phyloP scores from a whole-genome alignment of 2,113 vertebrate genomes.

The Phyllopteryx taeniolatus region DNA sequence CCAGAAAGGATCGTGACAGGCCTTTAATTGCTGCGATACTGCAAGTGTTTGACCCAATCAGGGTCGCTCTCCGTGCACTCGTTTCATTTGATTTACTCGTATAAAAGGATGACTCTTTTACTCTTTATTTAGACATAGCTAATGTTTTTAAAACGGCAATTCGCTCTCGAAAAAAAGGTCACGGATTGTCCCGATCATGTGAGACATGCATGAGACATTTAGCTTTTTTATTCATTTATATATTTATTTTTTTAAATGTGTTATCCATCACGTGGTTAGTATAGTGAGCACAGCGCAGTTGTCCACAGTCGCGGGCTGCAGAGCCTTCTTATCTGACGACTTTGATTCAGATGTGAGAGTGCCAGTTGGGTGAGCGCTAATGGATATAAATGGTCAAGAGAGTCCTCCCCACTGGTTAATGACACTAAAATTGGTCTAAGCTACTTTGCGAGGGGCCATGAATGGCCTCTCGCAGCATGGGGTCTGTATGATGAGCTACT shows the following conservation, averaged over 20 bases:
- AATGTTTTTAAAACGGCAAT: neutral
- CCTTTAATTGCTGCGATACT: constrained; percentile 74
- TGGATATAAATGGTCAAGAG: constrained; percentile 69
- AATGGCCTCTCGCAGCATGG: constrained; percentile 71
- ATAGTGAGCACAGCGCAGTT: neutral
- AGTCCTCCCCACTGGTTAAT: constrained; percentile 78
- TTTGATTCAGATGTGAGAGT: constrained; percentile 31
- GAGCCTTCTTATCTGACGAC: neutral
- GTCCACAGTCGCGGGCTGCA: neutral
- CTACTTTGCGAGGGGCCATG: constrained; percentile 73
- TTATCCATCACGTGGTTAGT: neutral
- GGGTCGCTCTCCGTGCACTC: neutral
- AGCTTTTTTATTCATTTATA: too few species aligned
- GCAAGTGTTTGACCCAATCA: constrained; percentile 54
- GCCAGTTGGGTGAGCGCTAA: constrained; percentile 51
- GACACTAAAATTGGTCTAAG: constrained; percentile 76
- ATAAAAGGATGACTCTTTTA: neutral
- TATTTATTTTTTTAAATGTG: too few species aligned
- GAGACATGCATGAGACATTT: neutral
- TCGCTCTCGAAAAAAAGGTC: neutral
- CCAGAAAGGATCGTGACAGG: constrained; percentile 69
- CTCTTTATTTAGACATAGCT: neutral
- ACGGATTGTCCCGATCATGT: neutral
- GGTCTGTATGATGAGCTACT: constrained; percentile 79
- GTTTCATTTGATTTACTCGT: neutral